Conservation (phyloP, 2,888 invertebrate genomes). For the Hipparchia sbordonii region DNA sequence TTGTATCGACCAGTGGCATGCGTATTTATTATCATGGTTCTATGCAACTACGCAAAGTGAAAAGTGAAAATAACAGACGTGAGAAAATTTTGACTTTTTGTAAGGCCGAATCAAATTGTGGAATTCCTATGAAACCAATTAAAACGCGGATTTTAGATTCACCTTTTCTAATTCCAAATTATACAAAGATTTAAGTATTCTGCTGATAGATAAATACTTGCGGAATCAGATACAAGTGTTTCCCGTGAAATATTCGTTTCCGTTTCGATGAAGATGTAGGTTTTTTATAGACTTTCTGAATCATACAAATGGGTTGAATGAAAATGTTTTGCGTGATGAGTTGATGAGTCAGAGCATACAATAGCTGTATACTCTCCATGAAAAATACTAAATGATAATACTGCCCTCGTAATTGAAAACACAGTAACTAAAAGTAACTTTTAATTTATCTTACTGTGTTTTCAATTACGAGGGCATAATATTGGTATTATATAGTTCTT, state of each 20-base stretch:
- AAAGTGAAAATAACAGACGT: background rate
- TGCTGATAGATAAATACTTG: background rate
- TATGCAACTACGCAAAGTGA: background rate
- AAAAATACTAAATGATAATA: no score
- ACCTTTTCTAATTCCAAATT: background rate
- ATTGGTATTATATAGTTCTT: no score
- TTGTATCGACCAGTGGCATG: conserved; percentile 1
- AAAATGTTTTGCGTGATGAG: background rate
- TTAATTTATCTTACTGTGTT: no score
- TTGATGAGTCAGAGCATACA: conserved; percentile 1
- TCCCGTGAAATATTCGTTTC: background rate
- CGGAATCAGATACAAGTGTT: background rate
- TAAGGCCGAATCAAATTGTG: background rate
- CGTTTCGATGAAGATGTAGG: background rate
- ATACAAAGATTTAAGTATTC: background rate
- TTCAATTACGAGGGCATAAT: no score
- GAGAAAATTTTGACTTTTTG: background rate
- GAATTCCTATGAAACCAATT: no score
- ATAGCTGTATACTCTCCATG: no score
- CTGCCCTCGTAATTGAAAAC: no score
- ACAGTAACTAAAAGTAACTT: no score
- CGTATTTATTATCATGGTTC: conserved; percentile 2
- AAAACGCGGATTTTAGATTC: no score
- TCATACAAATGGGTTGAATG: background rate
- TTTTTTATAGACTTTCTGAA: background rate